Evolutionary conservation across 2,113 vertebrate genomes (phyloP).

Genomic region (Alaudala cheleensis): DNA sequence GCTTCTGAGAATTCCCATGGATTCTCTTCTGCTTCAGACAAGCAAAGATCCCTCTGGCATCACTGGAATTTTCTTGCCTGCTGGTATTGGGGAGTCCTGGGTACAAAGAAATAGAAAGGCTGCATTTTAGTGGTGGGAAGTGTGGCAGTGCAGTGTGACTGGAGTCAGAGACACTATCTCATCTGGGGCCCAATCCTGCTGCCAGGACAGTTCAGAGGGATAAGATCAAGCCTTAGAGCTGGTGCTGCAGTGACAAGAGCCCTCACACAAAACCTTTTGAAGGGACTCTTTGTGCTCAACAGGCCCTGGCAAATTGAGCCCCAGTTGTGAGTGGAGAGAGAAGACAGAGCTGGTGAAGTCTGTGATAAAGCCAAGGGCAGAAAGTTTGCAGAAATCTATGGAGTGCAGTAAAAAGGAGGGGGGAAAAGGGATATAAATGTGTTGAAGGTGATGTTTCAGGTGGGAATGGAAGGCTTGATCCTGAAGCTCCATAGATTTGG

Average conservation of each 20-base stretch:
- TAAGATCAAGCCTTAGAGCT: constrained; percentile 9
- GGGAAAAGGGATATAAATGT: fast-evolving
- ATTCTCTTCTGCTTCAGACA: constrained; percentile 19
- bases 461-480: background rate
- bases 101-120: constrained; percentile 31
- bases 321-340: background rate
- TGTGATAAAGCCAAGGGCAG: background rate
- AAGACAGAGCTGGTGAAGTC: background rate
- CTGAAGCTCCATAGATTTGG: background rate
- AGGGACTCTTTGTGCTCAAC: constrained; percentile 16
- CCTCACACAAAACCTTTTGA: constrained; percentile 26
- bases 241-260: constrained; percentile 11
- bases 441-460: background rate
- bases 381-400: background rate
- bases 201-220: background rate
- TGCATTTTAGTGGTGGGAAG: constrained; percentile 38
- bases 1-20: constrained; percentile 45
- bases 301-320: background rate
- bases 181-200: constrained; percentile 17
- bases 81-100: background rate
- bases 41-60: constrained; percentile 36
- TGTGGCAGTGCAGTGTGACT: constrained; percentile 11
- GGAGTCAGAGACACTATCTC: constrained; percentile 50
- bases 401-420: background rate
- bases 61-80: constrained; percentile 25